phyloP scores from a whole-genome alignment of 92 coral and sea anemone genomes.

The Porites rus region DNA sequence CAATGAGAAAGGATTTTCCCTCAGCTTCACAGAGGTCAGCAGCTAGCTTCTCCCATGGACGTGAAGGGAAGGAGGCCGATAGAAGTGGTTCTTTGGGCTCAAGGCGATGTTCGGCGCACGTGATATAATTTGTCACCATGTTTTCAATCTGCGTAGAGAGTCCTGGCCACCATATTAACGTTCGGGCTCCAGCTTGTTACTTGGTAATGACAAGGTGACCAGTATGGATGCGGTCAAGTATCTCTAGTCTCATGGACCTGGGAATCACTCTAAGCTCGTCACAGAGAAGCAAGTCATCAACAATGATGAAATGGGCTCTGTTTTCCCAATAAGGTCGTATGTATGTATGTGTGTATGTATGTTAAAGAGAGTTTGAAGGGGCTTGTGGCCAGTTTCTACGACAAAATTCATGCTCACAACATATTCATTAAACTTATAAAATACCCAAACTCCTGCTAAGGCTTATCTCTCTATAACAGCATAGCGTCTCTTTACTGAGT shows the following conservation, averaged over 20 bases:
- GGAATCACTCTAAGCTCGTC: slow-evolving; percentile 73
- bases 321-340: slow-evolving; percentile 65
- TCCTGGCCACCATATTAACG: slow-evolving; percentile 75
- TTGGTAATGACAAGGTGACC: slow-evolving; percentile 68
- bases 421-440: slow-evolving; percentile 52
- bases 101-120: slow-evolving; percentile 47
- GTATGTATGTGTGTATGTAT: too few relatives aligned
- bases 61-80: slow-evolving; percentile 46
- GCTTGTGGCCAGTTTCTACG: neutral
- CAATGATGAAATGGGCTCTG: slow-evolving; percentile 58
- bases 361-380: slow-evolving; percentile 45
- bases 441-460: slow-evolving; percentile 60
- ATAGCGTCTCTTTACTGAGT: slow-evolving; percentile 64
- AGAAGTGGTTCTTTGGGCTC: slow-evolving; percentile 44
- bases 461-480: slow-evolving; percentile 72
- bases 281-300: slow-evolving; percentile 65
- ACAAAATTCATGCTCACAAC: slow-evolving; percentile 43
- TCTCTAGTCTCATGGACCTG: slow-evolving; percentile 54
- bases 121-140: slow-evolving; percentile 36
- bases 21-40: slow-evolving; percentile 41
- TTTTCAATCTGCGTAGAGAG: slow-evolving; percentile 26
- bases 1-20: slow-evolving; percentile 44
- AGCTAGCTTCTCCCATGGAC: slow-evolving; percentile 43
- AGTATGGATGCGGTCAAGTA: slow-evolving; percentile 63
- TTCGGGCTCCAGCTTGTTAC: slow-evolving; percentile 60